Evolutionary conservation across 2,113 vertebrate genomes (phyloP), one percentile per base, ranked within the genome.

Genomic region (Tetrao urogallus): DNA sequence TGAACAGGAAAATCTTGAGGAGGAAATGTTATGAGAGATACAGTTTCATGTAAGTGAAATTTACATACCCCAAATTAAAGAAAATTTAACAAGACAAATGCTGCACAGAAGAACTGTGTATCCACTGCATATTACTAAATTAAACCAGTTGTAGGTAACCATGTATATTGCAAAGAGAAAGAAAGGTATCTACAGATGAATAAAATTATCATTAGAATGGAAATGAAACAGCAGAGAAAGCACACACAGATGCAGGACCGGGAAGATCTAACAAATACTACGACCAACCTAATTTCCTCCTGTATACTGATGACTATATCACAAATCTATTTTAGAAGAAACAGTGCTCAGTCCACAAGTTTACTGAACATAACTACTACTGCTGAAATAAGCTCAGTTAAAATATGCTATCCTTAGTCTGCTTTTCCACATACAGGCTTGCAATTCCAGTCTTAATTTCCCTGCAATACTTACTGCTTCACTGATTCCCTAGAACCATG

Each of bases 381-480:
- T 54, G 21, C 13, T 79, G 36, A 86, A 57, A 88, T 24, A 20
- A 81, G n/a, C 20, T 83, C 42, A 36, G 52, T 52, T 83, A 77
- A 94, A 93, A 89, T 60, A n/a, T 14, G 65, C 45, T 72, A 47
- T 64, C 77, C 36, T 65, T 38, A 1, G 89, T 38, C 56, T 67
- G 14, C 9, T 60, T 71, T 80, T 56, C 70, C 2, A 67, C 19
- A 74, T 42, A 88, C 1, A 76, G 8, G 57, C 6, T 64, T 38
- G 76, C 2, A 92, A 36, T 65, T 65, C 2, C 21, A 83, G 61
- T 21, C 11, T 77, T 69, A 65, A 24, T 78, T 81, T 72, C 71
- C 65, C 81, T 54, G 42, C 10, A 57, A 24, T 96, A 97, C 95
- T 95, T 94, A 96, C 93, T 88, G 76, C 72, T 94, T 81, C 89